Evolutionary conservation across 2,113 vertebrate genomes (phyloP).

Genomic region (Ifrita kowaldi): DNA sequence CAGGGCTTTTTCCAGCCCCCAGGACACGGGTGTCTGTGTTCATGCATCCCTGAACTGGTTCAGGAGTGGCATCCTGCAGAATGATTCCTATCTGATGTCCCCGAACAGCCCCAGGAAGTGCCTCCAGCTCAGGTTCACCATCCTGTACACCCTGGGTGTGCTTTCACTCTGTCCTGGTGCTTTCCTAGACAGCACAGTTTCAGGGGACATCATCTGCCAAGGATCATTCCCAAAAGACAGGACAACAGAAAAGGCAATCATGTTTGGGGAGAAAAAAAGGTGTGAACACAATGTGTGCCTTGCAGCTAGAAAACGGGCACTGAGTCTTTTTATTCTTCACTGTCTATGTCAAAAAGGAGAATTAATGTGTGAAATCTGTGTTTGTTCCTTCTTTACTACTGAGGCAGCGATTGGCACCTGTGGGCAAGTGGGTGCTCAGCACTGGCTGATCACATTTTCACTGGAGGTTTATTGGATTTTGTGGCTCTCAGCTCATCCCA

Average conservation of each 20-base stretch:
- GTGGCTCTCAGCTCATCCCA: neutral
- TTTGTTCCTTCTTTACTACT: neutral
- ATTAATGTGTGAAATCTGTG: neutral
- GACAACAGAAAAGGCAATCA: neutral
- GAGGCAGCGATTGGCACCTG: neutral
- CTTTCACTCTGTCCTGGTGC: neutral
- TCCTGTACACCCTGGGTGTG: neutral
- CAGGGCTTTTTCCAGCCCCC: neutral
- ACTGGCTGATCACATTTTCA: neutral
- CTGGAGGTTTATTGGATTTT: neutral
- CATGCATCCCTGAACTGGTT: neutral
- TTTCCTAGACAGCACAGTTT: neutral
- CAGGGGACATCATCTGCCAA: neutral
- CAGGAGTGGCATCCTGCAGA: neutral
- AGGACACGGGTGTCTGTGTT: rapidly evolving
- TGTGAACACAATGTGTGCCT: neutral
- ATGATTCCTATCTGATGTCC: no score
- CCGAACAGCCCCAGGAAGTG: neutral
- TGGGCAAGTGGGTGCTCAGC: neutral
- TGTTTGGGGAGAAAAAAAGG: neutral
- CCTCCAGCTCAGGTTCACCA: neutral
- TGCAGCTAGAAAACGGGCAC: neutral
- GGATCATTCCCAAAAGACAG: neutral
- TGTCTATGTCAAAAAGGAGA: rapidly evolving
- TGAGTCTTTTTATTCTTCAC: neutral